Conservation (phyloP, 2,888 invertebrate species). For the Mechanitis messenoides region DNA sequence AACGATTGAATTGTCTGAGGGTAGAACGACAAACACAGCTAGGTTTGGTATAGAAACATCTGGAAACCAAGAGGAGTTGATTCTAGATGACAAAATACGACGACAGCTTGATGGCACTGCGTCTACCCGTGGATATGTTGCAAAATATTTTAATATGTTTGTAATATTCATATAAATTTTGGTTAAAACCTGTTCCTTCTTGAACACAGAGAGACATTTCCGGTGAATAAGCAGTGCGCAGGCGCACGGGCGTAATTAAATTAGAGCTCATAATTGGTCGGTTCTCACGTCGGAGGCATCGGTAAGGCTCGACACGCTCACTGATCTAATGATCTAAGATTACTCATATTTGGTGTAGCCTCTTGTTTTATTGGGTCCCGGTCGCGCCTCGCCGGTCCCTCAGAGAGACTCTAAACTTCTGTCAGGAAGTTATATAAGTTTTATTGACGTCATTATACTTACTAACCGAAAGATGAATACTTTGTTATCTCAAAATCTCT, state of each 20-base stretch:
- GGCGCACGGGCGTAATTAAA: conserved; percentile 23
- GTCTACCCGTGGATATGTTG: no score
- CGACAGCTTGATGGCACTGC: no score
- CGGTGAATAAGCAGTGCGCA: conserved; percentile 4
- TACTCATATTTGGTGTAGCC: conserved; percentile 19
- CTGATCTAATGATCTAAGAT: neutral
- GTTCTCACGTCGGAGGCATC: conserved; percentile 22
- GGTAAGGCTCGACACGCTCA: neutral
- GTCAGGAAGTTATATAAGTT: neutral
- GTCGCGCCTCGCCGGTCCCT: neutral
- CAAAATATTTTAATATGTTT: no score
- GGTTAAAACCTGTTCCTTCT: neutral
- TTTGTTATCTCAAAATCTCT: neutral
- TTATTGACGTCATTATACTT: conserved; percentile 1
- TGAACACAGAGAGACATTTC: neutral
- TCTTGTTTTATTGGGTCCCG: conserved; percentile 14
- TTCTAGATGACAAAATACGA: no score
- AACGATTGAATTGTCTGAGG: no score
- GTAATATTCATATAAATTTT: no score
- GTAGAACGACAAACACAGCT: no score
- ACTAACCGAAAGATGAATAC: neutral
- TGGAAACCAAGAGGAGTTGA: no score
- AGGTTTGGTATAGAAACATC: no score
- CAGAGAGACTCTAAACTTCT: neutral
- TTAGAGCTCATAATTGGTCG: conserved; percentile 24